phyloP scores from a whole-genome alignment of 2,113 vertebrate species.

The Stercorarius parasiticus region DNA sequence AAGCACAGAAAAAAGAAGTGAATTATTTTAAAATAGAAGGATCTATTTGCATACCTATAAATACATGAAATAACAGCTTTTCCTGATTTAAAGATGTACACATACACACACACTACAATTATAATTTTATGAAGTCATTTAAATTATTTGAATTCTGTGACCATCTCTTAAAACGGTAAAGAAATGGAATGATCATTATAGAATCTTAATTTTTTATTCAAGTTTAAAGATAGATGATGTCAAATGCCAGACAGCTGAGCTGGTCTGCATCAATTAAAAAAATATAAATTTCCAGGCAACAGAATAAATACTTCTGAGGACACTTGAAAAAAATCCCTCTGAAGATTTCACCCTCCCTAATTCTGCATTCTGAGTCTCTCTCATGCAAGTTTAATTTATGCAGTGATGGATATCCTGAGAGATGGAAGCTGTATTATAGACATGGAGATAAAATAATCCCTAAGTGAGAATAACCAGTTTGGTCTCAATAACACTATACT shows the following conservation, averaged over 20 bases:
- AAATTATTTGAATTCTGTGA: neutral
- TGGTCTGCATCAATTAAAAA: neutral
- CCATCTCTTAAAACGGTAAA: neutral
- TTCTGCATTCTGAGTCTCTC: neutral
- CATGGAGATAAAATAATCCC: constrained; percentile 31
- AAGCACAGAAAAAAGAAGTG: neutral
- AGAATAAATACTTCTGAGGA: neutral
- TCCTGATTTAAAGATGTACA: neutral
- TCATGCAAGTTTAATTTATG: constrained; percentile 32
- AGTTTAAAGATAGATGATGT: neutral
- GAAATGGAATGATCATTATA: neutral
- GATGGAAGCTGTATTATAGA: neutral
- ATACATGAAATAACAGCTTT: neutral
- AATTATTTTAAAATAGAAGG: neutral
- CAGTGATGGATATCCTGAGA: constrained; percentile 26
- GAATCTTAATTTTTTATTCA: neutral
- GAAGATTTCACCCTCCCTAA: neutral
- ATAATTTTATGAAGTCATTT: neutral
- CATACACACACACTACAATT: neutral
- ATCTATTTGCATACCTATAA: neutral
- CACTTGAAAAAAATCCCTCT: neutral
- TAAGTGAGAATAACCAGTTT: neutral
- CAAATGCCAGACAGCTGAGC: neutral
- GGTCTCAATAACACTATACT: neutral
- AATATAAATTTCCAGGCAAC: neutral